Conservation (phyloP, 2,113 vertebrate species). For the Ochotona princeps region DNA sequence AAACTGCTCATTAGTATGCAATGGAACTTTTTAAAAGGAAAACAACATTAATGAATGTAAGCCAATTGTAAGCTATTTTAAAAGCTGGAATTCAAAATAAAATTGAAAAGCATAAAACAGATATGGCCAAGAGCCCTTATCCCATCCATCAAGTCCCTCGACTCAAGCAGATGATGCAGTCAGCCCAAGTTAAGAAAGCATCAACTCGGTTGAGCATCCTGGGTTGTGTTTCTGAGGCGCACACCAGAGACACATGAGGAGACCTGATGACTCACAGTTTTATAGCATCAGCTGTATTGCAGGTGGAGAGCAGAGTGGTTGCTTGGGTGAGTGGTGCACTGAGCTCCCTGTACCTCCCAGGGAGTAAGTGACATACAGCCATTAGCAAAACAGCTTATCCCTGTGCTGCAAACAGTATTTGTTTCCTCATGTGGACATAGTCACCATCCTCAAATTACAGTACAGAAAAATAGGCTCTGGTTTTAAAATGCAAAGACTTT, state of each 20-base stretch:
- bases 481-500: neutral
- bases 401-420: neutral
- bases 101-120: slow-evolving; percentile 48
- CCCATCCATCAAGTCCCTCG: neutral
- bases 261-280: neutral
- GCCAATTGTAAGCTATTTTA: slow-evolving; percentile 68
- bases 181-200: neutral
- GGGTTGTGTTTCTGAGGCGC: neutral
- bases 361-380: neutral
- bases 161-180: neutral
- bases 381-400: neutral
- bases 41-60: slow-evolving; percentile 66
- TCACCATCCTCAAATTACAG: neutral
- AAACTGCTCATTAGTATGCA: slow-evolving; percentile 72
- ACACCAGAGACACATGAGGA: neutral
- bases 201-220: neutral
- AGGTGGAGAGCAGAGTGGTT: neutral
- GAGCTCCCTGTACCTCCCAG: neutral
- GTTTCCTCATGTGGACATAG: neutral
- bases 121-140: neutral
- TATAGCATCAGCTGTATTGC: neutral
- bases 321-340: too few relatives aligned
- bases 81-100: slow-evolving; percentile 69
- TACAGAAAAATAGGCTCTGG: neutral
- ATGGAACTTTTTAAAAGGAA: slow-evolving; percentile 70